Evolutionary conservation across 2,888 invertebrate species (phyloP).

Genomic region (Neuroscelio doddi): DNA sequence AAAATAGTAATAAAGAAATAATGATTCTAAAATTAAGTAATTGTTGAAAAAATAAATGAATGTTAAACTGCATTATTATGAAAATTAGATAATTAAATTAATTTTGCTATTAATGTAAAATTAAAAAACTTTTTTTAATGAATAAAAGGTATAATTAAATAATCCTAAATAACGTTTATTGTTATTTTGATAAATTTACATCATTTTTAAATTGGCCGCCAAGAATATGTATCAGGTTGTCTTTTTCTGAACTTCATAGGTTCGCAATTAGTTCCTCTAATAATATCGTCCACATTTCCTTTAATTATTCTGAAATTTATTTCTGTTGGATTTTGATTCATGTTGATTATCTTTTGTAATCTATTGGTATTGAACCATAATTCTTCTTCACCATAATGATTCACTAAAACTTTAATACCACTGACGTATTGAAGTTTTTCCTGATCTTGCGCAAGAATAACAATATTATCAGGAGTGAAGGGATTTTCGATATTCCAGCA

Average conservation of each 20-base stretch:
- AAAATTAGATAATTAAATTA: no score
- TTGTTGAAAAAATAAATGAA: no score
- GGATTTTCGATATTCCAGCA: conserved; percentile 71
- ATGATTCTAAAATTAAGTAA: no score
- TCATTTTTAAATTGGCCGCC: conserved; percentile 58
- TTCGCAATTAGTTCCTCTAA: conserved; percentile 65
- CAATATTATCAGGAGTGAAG: conserved; percentile 65
- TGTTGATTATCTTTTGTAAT: conserved; percentile 68
- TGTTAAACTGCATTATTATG: no score
- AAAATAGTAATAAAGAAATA: no score
- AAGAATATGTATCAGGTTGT: conserved; percentile 56
- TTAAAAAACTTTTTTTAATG: no score
- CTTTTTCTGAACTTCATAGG: conserved; percentile 38
- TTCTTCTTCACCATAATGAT: conserved; percentile 62
- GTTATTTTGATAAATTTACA: neutral
- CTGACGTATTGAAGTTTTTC: conserved; percentile 67
- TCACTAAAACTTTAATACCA: conserved; percentile 66
- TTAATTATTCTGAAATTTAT: conserved; percentile 65
- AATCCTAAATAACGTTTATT: no score
- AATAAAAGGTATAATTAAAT: no score
- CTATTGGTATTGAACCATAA: conserved; percentile 70
- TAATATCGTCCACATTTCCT: conserved; percentile 65
- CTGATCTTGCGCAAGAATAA: conserved; percentile 62
- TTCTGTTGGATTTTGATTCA: conserved; percentile 59
- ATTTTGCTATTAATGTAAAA: neutral